Evolutionary conservation across 2,113 vertebrate species (phyloP), one percentile per base, ranked within the genome.

Genomic region (Tiliqua scincoides): DNA sequence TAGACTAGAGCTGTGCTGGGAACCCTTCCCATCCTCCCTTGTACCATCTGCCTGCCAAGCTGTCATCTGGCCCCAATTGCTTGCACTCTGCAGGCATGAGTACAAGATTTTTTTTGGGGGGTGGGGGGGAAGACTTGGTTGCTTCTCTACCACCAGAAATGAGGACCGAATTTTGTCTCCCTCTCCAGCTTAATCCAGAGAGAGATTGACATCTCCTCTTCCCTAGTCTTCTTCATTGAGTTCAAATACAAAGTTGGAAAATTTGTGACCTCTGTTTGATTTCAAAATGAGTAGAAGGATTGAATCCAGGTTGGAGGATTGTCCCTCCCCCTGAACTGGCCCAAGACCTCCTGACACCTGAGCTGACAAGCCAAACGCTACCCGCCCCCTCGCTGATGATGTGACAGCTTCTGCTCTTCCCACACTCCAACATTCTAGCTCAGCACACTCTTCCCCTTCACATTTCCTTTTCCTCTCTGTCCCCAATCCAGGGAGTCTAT

Each of bases 41-140:
- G 23, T 78, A 63, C 86, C 86, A 79, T 75, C 86, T 88, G 81
- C 67, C 54, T 48, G 25, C 65, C 84, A 85, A 79, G 76, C 40
- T 54, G 74, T 71, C 43, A 63, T n/a, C 70, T 63, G 37, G 35
- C 74, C 65, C 82, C n/a, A 54, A 37, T 23, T 54, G 76, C 57
- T 48, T 85, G 12, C 81, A 40, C 71, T 87, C 63, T 83, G 79
- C 37, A n/a, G 43, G 62, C 79, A 25, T 6, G n/a, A 72, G 76
- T 79, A 79, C 52, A 72, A 61, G 4, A 71, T 76, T 52, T 54
- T 76, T 74, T 21, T 63, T n/a, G n/a, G n/a, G n/a, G n/a, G n/a
- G n/a, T n/a, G n/a, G n/a, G n/a, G n/a, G 37, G 35, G 63, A 59
- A n/a, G 43, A 68, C 12, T 15, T 78, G 27, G 10, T 43, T 20